These are phyloP conservation scores for Ericerus pela DNA, from an alignment of 1,140 invertebrate genomes.

Conservation along the genomic window DNA sequence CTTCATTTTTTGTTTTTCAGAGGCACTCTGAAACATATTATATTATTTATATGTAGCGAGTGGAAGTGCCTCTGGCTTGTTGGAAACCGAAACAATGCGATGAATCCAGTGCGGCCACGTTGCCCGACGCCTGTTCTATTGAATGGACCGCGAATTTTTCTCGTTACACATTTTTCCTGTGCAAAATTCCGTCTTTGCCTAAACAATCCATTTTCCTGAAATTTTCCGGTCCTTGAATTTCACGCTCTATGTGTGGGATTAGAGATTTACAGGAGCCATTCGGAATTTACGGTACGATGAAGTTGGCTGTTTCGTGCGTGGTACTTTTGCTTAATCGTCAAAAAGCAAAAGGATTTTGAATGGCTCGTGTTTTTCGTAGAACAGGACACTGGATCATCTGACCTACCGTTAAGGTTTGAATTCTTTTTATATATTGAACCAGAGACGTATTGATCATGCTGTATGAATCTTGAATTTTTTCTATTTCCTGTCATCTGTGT, in stretches of 20 bases:
- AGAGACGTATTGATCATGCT: no score
- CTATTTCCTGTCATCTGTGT: no score
- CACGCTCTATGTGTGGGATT: neutral
- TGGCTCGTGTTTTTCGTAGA: conserved; percentile 2
- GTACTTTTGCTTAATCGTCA: neutral
- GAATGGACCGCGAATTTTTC: neutral
- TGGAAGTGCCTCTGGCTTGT: conserved; percentile 1
- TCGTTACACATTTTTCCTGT: neutral
- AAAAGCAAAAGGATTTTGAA: conserved; percentile 5
- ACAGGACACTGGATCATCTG: conserved; percentile 11
- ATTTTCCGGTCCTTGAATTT: neutral
- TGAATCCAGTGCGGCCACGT: conserved; percentile 3
- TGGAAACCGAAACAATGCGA: neutral
- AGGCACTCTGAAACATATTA: conserved; percentile 5
- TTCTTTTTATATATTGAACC: no score
- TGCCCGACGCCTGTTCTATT: conserved; percentile 3
- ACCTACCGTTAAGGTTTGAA: neutral
- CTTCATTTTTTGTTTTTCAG: conserved; percentile 8
- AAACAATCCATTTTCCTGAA: neutral
- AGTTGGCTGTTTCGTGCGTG: neutral
- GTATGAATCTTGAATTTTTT: no score
- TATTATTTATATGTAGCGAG: neutral
- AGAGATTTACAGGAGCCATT: neutral
- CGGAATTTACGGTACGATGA: neutral
- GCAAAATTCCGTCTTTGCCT: neutral